Conservation (phyloP, 2,113 vertebrate genomes). For the Manacus vitellinus region DNA sequence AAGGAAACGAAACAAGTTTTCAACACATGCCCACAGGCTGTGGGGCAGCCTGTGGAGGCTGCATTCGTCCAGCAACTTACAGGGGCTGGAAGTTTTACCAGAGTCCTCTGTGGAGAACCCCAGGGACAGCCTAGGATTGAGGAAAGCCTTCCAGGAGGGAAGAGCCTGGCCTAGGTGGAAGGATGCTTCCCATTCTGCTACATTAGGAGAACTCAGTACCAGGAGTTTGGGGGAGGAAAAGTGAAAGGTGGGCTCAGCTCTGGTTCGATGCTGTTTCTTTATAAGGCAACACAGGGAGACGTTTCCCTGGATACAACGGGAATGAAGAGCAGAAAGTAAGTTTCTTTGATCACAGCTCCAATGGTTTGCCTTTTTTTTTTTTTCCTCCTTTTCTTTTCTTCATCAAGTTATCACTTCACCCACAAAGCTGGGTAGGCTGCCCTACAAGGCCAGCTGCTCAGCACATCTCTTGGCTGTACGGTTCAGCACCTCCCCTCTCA, state of each 20-base stretch:
- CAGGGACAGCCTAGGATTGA: neutral
- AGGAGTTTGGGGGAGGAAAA: neutral
- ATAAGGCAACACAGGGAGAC: neutral
- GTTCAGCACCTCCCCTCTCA: neutral
- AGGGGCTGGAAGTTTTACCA: neutral
- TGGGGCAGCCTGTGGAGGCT: neutral
- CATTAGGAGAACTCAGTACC: neutral
- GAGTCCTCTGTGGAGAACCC: neutral
- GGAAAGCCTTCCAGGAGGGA: neutral
- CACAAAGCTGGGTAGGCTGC: neutral
- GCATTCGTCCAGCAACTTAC: neutral
- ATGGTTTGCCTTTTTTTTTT: neutral
- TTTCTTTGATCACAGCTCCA: neutral
- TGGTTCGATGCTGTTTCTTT: neutral
- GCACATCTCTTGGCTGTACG: fast-evolving
- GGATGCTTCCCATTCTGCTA: neutral
- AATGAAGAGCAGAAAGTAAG: conserved; percentile 7
- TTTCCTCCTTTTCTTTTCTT: neutral
- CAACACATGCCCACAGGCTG: neutral
- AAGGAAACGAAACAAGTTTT: conserved; percentile 22
- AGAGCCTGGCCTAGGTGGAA: neutral
- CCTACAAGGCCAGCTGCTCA: fast-evolving
- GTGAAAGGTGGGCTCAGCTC: neutral
- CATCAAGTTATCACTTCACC: neutral
- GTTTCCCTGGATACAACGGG: conserved; percentile 41